phyloP scores from a whole-genome alignment of 2,888 invertebrate species.

The Mesorhabditis spiculigera region DNA sequence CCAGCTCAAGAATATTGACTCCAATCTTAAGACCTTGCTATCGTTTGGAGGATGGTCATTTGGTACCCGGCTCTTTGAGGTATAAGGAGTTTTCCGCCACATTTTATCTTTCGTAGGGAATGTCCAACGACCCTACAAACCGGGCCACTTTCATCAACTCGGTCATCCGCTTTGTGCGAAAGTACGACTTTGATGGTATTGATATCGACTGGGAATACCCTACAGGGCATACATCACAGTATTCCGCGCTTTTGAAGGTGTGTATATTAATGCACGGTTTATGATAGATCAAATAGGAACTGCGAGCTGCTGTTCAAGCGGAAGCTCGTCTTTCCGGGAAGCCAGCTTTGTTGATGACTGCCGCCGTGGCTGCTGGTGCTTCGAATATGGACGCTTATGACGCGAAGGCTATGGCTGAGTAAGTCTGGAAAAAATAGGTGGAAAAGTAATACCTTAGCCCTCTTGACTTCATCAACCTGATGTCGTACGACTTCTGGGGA shows the following conservation, averaged over 20 bases:
- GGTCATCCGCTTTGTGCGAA: slow-evolving; percentile 55
- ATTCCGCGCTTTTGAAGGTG: background rate
- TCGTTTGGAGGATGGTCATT: slow-evolving; percentile 96
- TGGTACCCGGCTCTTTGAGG: slow-evolving; percentile 68
- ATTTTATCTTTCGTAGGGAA: slow-evolving; percentile 28
- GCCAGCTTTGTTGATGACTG: slow-evolving; percentile 72
- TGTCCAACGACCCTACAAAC: slow-evolving; percentile 46
- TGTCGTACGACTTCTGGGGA: slow-evolving; percentile 45
- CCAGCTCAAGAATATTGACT: slow-evolving; percentile 80
- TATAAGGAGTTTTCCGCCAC: background rate
- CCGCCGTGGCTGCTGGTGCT: slow-evolving; percentile 82
- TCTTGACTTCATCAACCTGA: slow-evolving; percentile 37
- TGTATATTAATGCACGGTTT: background rate
- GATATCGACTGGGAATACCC: slow-evolving; percentile 60
- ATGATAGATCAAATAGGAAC: slow-evolving; percentile 30
- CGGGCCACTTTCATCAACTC: slow-evolving; percentile 66
- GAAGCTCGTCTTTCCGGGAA: slow-evolving; percentile 36
- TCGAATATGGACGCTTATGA: slow-evolving; percentile 84
- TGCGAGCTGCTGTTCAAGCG: slow-evolving; percentile 41
- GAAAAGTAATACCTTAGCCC: slow-evolving; percentile 16
- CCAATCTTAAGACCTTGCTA: slow-evolving; percentile 82
- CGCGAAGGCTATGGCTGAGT: slow-evolving; percentile 61
- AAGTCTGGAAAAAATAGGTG: background rate
- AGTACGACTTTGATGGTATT: slow-evolving; percentile 59
- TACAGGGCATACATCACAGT: slow-evolving; percentile 60